Base-by-base conservation (phyloP, 2,888 invertebrate genomes). In the Eupelmus urozonus region DNA sequence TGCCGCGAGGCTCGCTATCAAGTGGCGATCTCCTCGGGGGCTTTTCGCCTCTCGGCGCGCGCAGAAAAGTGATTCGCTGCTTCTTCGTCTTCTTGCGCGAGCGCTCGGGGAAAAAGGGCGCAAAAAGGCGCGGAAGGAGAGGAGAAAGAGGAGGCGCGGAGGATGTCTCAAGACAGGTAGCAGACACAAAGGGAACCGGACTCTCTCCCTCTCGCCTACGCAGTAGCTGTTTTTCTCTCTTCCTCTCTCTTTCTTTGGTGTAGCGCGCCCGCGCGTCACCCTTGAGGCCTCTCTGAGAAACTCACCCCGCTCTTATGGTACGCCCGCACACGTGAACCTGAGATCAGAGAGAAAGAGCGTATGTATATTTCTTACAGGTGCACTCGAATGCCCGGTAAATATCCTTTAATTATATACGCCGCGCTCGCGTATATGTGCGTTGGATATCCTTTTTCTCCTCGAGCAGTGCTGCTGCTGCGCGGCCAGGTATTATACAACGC, bases 91-190 rank as follows among this genome's bases (percentile, higher is more conserved):
- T 74, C 80, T 76, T 67, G 7, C 9, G 3, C 34, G 3, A 9
- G 34, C 51, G 53, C n/a, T 69, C 20, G 57, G 59, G 23, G 60
- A 34, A 34, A 20, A 42, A 20, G 70, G 45, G 45, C 78, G 74
- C 81, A 82, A 80, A 83, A 81, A 83, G 83, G 82, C 82, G 83
- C 77, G 81, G 63, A 82, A 78, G 78, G 71, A 63, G 25, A 79
- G 70, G 72, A 79, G 66, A 77, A 79, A 62, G 59, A 79, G 72
- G 49, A 78, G 67, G 70, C 70, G 82, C 83, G 81, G 81, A 84
- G 83, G 85, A 86, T 87, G 85, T 87, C 86, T 86, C 84, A 88
- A 89, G 88, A 88, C 89, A 88, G 88, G 88, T 89, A 88, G 89
- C 89, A 81, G 82, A 83, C 85, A 89, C 87, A 88, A 88, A 87